Percentiles rank a stretch among this genome's conserved stretches.
These are phyloP conservation scores for Gymnosoma rotundatum DNA, from an alignment of 2,888 invertebrate species.

Conservation along the genomic window DNA sequence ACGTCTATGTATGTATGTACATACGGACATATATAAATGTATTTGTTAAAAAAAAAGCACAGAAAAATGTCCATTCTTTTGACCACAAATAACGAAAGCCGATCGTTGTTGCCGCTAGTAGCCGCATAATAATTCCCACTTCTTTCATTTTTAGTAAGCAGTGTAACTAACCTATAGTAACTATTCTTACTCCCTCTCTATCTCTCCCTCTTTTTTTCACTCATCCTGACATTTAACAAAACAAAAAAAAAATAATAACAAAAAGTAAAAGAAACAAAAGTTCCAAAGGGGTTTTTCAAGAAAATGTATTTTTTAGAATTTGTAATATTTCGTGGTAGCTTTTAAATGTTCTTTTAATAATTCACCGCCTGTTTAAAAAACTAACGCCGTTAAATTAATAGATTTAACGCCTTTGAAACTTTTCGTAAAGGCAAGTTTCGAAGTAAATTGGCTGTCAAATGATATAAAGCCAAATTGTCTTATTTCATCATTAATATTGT, in stretches of 20 bases:
- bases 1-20: not conserved
- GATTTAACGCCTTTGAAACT: no score
- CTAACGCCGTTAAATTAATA: no score
- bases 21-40: not conserved
- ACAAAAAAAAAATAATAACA: conserved; percentile 38
- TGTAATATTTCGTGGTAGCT: no score
- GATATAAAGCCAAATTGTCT: no score
- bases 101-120: not conserved
- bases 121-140: conserved; percentile 8
- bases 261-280: conserved; percentile 4
- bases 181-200: conserved; percentile 5
- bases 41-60: no score
- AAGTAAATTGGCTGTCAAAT: no score
- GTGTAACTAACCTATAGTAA: conserved; percentile 64
- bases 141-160: conserved; percentile 5
- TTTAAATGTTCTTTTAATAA: no score
- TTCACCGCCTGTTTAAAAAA: no score
- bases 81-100: conserved; percentile 23
- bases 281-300: conserved; percentile 3
- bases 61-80: conserved; percentile 16
- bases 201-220: not conserved
- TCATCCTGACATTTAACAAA: conserved; percentile 9
- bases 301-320: not conserved
- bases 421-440: no score
- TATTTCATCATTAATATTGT: no score